A percentile compares a stretch with the other conserved stretches of the same genome.
Conservation (phyloP, 2,888 invertebrate genomes). For the Meganola albula region DNA sequence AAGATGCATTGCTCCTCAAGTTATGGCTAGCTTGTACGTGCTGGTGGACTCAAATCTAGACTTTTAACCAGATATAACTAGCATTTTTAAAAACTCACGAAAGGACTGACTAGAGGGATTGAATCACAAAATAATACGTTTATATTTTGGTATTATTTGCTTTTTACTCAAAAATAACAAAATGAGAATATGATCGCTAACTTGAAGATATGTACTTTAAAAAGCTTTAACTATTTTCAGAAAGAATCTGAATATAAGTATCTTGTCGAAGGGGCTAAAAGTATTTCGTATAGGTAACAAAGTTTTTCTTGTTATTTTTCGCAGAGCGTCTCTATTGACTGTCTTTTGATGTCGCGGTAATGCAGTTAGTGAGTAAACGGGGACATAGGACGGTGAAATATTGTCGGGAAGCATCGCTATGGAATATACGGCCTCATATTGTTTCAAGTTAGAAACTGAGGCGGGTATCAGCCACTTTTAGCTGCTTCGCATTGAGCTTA, state of each 20-base stretch:
- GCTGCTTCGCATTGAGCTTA: too few relatives aligned
- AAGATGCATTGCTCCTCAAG: constrained; percentile 44
- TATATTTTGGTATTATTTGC: too few relatives aligned
- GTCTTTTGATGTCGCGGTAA: constrained; percentile 25
- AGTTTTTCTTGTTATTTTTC: too few relatives aligned
- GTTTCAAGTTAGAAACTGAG: constrained; percentile 22
- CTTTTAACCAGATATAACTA: too few relatives aligned
- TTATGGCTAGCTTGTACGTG: constrained; percentile 36
- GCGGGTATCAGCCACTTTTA: too few relatives aligned
- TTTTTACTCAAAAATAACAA: too few relatives aligned
- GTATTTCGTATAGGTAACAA: too few relatives aligned
- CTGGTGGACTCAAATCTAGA: constrained; percentile 19
- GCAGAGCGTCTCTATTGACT: constrained; percentile 11
- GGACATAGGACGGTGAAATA: constrained; percentile 21
- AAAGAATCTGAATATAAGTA: neutral
- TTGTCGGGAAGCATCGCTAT: constrained; percentile 2
- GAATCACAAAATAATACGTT: too few relatives aligned
- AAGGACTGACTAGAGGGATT: too few relatives aligned
- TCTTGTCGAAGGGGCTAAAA: too few relatives aligned
- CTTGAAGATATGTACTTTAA: neutral
- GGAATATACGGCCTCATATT: constrained; percentile 8
- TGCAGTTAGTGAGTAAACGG: constrained; percentile 25
- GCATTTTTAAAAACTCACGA: too few relatives aligned
- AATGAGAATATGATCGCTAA: too few relatives aligned
- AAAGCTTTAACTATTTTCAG: neutral